Conservation (phyloP, 2,797 vertebrate species). For the Hoplostethus mediterraneus region DNA sequence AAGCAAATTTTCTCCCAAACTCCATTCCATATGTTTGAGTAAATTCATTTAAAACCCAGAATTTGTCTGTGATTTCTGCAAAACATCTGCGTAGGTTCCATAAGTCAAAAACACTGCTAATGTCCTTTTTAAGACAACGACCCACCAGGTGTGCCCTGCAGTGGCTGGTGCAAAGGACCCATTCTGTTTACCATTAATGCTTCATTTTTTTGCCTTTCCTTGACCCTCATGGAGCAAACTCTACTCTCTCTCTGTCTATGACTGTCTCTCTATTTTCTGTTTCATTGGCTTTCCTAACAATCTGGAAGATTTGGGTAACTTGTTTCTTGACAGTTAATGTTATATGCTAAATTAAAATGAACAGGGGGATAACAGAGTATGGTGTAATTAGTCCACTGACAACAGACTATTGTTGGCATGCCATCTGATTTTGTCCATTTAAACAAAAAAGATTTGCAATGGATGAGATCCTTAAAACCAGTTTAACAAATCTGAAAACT, state of each 20-base stretch:
- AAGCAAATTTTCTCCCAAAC: no score
- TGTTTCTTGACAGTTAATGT: constrained; percentile 59
- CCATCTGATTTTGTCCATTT: constrained; percentile 30
- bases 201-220: not conserved
- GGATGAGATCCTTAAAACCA: constrained; percentile 16
- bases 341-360: constrained; percentile 71
- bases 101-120: no score
- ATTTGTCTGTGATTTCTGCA: no score
- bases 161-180: no score
- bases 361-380: constrained; percentile 48
- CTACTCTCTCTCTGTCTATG: constrained; percentile 12
- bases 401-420: constrained; percentile 48
- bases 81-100: no score
- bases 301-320: constrained; percentile 12
- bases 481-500: no score
- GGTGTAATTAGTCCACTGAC: constrained; percentile 57
- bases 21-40: no score
- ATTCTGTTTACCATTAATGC: no score
- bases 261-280: constrained; percentile 1
- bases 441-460: constrained; percentile 24
- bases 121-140: no score
- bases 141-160: no score
- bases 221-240: not conserved
- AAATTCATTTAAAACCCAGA: no score
- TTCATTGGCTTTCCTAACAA: no score